These are phyloP conservation scores for Morpho achilles DNA, from an alignment of 2,888 invertebrate genomes.

Conservation along the genomic window DNA sequence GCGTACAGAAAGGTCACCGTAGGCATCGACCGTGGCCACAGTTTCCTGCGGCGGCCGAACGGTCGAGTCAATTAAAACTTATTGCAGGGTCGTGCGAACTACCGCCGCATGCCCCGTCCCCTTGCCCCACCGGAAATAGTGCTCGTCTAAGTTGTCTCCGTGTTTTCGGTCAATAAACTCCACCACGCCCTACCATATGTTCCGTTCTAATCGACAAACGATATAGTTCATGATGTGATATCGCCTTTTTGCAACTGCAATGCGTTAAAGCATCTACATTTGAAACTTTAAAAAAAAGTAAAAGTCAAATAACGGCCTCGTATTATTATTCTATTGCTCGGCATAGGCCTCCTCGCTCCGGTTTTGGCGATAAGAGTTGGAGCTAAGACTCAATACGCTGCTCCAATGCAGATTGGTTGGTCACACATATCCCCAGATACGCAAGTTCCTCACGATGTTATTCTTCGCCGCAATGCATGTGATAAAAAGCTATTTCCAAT, in stretches of 20 bases:
- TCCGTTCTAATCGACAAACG: not conserved
- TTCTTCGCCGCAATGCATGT: too few relatives aligned
- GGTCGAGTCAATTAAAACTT: slow-evolving; percentile 68
- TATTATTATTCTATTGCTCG: too few relatives aligned
- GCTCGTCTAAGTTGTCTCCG: slow-evolving; percentile 52
- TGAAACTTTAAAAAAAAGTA: too few relatives aligned
- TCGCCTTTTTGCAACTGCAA: not conserved
- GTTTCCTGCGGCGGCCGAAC: slow-evolving; percentile 55
- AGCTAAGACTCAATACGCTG: too few relatives aligned
- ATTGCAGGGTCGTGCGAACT: slow-evolving; percentile 74
- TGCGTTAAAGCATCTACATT: too few relatives aligned
- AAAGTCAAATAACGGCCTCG: too few relatives aligned
- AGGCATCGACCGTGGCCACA: slow-evolving; percentile 53
- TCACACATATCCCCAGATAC: too few relatives aligned
- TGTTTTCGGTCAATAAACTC: slow-evolving; percentile 54
- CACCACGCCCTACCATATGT: slow-evolving; percentile 15
- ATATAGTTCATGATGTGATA: not conserved
- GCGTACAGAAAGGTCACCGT: slow-evolving; percentile 52
- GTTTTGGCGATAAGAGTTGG: too few relatives aligned
- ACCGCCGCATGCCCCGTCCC: slow-evolving; percentile 34
- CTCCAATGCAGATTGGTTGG: too few relatives aligned
- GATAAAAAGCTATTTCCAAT: too few relatives aligned
- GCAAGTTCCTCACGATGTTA: too few relatives aligned
- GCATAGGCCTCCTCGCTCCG: too few relatives aligned
- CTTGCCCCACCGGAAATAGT: slow-evolving; percentile 64